phyloP scores from a whole-genome alignment of 1,140 invertebrate species.

The Cataglyphis hispanica region DNA sequence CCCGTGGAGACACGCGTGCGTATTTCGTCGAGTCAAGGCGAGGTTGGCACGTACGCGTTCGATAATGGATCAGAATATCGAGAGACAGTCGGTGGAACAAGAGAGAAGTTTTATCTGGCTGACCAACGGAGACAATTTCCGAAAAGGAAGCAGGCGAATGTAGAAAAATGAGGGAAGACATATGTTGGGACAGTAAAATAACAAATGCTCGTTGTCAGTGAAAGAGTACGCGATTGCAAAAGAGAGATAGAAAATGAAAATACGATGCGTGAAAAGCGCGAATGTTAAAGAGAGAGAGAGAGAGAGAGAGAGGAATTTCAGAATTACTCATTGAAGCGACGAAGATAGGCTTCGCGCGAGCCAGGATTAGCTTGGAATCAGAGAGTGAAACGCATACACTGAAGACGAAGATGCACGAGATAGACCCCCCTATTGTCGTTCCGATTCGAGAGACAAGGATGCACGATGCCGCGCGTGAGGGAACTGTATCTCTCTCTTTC shows the following conservation, averaged over 20 bases:
- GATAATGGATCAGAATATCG: too few relatives aligned
- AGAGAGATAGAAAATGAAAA: not conserved
- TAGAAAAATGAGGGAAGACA: slow-evolving; percentile 22
- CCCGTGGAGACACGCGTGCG: slow-evolving; percentile 71
- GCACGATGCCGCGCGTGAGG: slow-evolving; percentile 11
- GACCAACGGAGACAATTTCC: slow-evolving; percentile 23
- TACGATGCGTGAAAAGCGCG: not conserved
- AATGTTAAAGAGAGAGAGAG: slow-evolving; percentile 11
- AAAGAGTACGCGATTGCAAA: slow-evolving; percentile 24
- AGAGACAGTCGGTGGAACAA: slow-evolving; percentile 1
- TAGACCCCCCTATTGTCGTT: slow-evolving; percentile 10
- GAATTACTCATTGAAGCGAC: not conserved
- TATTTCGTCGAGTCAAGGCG: slow-evolving; percentile 64
- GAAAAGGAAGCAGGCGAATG: not conserved
- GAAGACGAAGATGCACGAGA: not conserved
- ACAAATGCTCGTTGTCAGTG: slow-evolving; percentile 27
- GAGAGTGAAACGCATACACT: not conserved
- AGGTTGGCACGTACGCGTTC: slow-evolving; percentile 31
- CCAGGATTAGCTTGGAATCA: not conserved
- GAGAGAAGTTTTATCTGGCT: slow-evolving; percentile 23
- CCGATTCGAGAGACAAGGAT: slow-evolving; percentile 18
- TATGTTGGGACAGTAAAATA: not conserved
- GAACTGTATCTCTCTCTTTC: not conserved
- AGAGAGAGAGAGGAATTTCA: not conserved
- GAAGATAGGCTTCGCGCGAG: not conserved